Evolutionary conservation across 2,888 invertebrate genomes (phyloP).

Genomic region (Eupithecia subumbrata): DNA sequence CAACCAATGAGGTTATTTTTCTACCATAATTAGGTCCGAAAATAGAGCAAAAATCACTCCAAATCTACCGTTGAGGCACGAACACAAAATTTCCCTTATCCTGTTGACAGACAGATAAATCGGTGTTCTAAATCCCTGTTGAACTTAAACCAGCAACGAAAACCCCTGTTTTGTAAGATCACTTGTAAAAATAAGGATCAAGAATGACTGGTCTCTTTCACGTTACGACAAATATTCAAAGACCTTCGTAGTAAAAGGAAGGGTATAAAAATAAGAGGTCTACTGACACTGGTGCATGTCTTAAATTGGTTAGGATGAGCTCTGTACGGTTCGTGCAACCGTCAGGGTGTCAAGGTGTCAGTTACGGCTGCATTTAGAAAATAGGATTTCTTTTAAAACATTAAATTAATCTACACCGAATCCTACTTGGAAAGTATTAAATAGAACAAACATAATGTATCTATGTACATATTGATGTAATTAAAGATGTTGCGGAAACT

Average conservation of each 20-base stretch:
- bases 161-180: slow-evolving; percentile 26
- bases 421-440: too few relatives aligned
- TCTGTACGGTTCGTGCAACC: slow-evolving; percentile 59
- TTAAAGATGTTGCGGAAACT: too few relatives aligned
- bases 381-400: slow-evolving; percentile 38
- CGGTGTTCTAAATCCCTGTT: slow-evolving; percentile 66
- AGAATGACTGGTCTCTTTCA: slow-evolving; percentile 40
- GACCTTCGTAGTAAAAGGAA: slow-evolving; percentile 16
- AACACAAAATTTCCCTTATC: slow-evolving; percentile 63
- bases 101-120: slow-evolving; percentile 78
- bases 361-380: slow-evolving; percentile 52
- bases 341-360: slow-evolving; percentile 54
- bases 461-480: too few relatives aligned
- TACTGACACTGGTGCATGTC: slow-evolving; percentile 37
- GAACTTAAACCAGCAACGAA: slow-evolving; percentile 45
- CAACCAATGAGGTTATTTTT: slow-evolving; percentile 37
- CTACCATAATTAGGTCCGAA: slow-evolving; percentile 48
- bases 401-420: slow-evolving; percentile 23
- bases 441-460: too few relatives aligned
- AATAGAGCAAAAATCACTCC: slow-evolving; percentile 55
- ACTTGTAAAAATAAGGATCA: slow-evolving; percentile 13
- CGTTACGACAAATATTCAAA: slow-evolving; percentile 30
- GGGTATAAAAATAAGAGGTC: slow-evolving; percentile 16
- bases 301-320: slow-evolving; percentile 56
- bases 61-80: slow-evolving; percentile 51